A percentile compares a stretch with the other conserved stretches of the same genome.
These are phyloP conservation scores for Nannospalax galili DNA, from an alignment of 2,113 vertebrate species.

Conservation along the genomic window DNA sequence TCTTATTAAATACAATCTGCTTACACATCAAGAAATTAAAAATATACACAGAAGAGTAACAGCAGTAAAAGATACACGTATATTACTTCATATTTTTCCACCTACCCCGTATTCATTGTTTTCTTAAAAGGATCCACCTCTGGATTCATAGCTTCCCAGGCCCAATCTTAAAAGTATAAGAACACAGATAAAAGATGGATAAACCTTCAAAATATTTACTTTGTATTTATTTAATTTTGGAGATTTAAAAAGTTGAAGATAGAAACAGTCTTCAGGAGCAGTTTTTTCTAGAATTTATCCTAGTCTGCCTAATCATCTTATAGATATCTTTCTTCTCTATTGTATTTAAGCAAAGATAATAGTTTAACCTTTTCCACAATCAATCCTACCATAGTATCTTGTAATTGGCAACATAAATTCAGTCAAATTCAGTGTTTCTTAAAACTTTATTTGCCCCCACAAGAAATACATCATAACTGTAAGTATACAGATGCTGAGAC, in stretches of 20 bases:
- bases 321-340: background rate
- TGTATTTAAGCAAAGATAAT: conserved; percentile 20
- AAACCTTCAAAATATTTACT: conserved; percentile 43
- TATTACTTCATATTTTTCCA: conserved; percentile 36
- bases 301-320: conserved; percentile 11
- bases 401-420: conserved; percentile 7
- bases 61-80: conserved; percentile 53
- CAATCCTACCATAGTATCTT: background rate
- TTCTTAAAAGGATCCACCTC: conserved; percentile 73
- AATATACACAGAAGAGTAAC: conserved; percentile 45
- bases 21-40: conserved; percentile 58
- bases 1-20: conserved; percentile 68
- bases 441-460: conserved; percentile 9
- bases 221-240: conserved; percentile 50
- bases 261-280: background rate
- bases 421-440: conserved; percentile 38
- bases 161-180: conserved; percentile 83
- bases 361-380: conserved; percentile 46
- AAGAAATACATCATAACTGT: conserved; percentile 41
- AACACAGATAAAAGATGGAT: conserved; percentile 56
- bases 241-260: background rate
- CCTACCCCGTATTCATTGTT: conserved; percentile 81
- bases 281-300: conserved; percentile 15
- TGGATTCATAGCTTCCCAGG: conserved; percentile 80
- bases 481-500: background rate